Base-by-base conservation (phyloP, 2,888 invertebrate species). In the Anodontia alba region DNA sequence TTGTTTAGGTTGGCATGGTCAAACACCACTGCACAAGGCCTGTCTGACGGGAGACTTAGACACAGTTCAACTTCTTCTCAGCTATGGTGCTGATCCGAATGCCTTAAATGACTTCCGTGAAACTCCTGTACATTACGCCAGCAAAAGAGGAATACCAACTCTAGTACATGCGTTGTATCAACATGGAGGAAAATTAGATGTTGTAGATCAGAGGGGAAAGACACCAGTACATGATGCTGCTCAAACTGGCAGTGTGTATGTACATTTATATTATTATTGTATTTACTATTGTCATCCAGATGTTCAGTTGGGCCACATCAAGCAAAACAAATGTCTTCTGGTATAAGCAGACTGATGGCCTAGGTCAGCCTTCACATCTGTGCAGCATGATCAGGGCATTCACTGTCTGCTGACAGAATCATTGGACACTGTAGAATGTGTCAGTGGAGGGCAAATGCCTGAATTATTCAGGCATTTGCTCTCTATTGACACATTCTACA, bases 161-260 rank as follows among this genome's bases (percentile, higher is more conserved):
- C 80, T 92, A 23, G 87, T 94, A 10, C 90, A 93, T 69, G 69
- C 89, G 0, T 75, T 94, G 62, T 54, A 90, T 26, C 86, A 92
- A 54, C 86, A 84, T 73, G 93, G 92, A 31, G 94, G 90, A 10
- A 88, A 91, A 71, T 33, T 92, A 12, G 83, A 81, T 49, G 83
- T 86, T 5, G 80, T 81, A 17, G 94, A 94, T 85, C 91, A 89
- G 38, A 81, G 78, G 26, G 93, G 93, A 10, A 88, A 88, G 43
- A 85, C 88, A 10, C 88, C 87, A 23, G 76, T 92, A 36, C 93
- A 93, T 72, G 91, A 93, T 88, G 92, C 94, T 36, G 92, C 93
- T 10, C 90, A 92, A 57, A 91, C 91, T 31, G 93, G 94, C 26
- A 91, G 90, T 88, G 93, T 93, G 93, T 94, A 89, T 84, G 94